Evolutionary conservation across 2,888 invertebrate species (phyloP).

Genomic region (Oligia fasciuncula): DNA sequence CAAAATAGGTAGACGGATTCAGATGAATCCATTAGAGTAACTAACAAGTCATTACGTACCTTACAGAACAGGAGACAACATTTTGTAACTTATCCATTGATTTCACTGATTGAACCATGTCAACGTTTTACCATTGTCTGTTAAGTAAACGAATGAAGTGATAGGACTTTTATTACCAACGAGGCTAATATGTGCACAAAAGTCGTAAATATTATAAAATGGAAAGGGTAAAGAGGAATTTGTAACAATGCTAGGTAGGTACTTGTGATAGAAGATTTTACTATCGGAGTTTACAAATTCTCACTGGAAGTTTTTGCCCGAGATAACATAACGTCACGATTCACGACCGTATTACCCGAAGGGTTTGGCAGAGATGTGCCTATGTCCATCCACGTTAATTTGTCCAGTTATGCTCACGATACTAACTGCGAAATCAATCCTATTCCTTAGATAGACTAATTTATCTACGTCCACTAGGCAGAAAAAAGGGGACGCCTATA

Average conservation of each 20-base stretch:
- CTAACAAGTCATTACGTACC: conserved; percentile 13
- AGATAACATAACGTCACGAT: background rate
- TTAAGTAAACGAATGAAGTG: conserved; percentile 8
- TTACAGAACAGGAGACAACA: background rate
- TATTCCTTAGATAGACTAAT: too few species aligned
- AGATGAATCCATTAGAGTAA: background rate
- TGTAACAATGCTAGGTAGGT: conserved; percentile 19
- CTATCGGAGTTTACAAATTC: background rate
- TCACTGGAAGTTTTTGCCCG: background rate
- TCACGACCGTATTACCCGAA: background rate
- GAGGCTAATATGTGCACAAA: background rate
- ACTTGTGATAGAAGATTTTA: background rate
- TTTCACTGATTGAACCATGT: background rate
- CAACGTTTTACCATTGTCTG: background rate
- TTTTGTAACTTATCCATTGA: conserved; percentile 2
- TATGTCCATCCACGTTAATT: background rate
- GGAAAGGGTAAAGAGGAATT: conserved; percentile 27
- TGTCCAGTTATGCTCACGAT: too few species aligned
- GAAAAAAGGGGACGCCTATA: too few species aligned
- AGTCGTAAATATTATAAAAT: conserved; percentile 16
- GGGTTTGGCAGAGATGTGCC: background rate
- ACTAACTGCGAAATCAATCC: too few species aligned
- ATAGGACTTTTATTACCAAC: background rate
- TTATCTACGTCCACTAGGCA: too few species aligned
- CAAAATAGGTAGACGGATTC: background rate